Conservation (phyloP, 2,113 vertebrate genomes). For the Puffinus mauretanicus region DNA sequence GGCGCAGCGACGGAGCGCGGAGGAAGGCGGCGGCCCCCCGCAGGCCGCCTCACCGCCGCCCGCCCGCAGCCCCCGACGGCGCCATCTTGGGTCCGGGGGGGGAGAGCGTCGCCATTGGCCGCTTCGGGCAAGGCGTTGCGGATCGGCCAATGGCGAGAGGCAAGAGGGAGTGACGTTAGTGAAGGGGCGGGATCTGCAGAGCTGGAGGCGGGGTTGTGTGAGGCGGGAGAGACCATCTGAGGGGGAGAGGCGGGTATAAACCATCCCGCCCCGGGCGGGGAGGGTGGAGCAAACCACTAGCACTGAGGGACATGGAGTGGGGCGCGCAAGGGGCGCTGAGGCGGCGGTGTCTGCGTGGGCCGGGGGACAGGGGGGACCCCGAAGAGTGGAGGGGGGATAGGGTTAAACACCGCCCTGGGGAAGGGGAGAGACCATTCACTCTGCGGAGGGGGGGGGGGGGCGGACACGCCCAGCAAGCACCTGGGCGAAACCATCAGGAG, state of each 20-base stretch:
- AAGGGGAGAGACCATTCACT: neutral
- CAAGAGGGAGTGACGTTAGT: neutral
- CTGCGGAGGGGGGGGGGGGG: neutral
- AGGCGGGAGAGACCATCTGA: neutral
- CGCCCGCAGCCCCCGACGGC: conserved; percentile 63
- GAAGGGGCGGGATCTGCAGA: neutral
- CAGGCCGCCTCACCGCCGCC: conserved; percentile 1
- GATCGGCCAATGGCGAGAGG: conserved; percentile 70
- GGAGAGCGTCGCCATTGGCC: conserved; percentile 75
- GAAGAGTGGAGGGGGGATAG: too few relatives aligned
- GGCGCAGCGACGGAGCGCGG: neutral
- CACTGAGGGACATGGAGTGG: too few relatives aligned
- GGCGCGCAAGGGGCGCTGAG: neutral
- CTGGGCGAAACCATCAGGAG: neutral
- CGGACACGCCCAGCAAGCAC: neutral
- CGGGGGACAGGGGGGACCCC: too few relatives aligned
- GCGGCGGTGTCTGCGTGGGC: neutral
- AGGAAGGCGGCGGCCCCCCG: neutral
- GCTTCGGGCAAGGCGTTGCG: conserved; percentile 51
- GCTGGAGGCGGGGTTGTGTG: neutral
- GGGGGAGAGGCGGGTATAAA: neutral
- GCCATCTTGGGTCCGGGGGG: conserved; percentile 85
- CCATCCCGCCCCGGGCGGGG: neutral
- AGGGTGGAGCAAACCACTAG: neutral
- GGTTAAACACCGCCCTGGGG: neutral